A percentile compares a stretch with the other conserved stretches of the same genome.
phyloP scores from a whole-genome alignment of 2,113 vertebrate species.

The Lepus timidus region DNA sequence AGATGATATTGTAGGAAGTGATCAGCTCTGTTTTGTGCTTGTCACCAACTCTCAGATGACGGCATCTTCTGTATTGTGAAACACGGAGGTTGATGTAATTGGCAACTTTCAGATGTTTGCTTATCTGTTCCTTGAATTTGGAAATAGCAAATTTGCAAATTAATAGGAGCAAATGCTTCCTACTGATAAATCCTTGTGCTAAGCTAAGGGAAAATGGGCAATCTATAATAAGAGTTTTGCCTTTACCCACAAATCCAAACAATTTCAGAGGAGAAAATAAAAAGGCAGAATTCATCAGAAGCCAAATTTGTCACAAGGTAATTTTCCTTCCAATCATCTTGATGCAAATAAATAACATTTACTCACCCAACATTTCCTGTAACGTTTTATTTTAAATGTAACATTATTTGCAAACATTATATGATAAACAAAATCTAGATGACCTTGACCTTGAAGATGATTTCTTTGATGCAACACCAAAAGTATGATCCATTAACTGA shows the following conservation, averaged over 20 bases:
- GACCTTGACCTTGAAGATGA: background rate
- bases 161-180: background rate
- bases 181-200: background rate
- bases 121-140: slow-evolving; percentile 11
- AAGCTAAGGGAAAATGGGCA: background rate
- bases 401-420: background rate
- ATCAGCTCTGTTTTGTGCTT: background rate
- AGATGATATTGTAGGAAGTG: background rate
- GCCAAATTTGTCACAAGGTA: background rate
- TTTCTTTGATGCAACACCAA: background rate
- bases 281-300: background rate
- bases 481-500: background rate
- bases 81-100: background rate
- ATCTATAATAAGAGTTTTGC: background rate
- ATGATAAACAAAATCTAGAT: slow-evolving; percentile 21
- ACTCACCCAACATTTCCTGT: background rate
- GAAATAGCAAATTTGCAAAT: background rate
- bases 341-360: background rate
- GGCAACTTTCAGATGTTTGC: background rate
- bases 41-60: background rate
- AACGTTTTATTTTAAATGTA: background rate
- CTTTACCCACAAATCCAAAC: background rate
- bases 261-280: background rate
- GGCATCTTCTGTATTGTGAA: background rate
- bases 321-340: background rate